Percentiles rank a stretch among this genome's conserved stretches.
Evolutionary conservation across 92 coral and sea anemone genomes (phyloP).

Genomic region (Siderastrea siderea): DNA sequence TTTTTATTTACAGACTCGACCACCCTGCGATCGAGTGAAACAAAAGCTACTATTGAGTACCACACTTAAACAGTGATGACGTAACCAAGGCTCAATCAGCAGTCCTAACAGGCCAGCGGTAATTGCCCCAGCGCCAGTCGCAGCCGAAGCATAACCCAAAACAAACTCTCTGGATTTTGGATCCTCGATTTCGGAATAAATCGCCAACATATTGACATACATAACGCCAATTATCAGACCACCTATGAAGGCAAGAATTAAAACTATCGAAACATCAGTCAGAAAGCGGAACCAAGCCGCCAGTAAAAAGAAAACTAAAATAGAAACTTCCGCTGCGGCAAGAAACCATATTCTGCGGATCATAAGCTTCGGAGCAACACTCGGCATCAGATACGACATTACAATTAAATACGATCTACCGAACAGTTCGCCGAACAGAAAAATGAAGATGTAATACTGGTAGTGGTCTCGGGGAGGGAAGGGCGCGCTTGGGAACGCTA

Average conservation of each 20-base stretch:
- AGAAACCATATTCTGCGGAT: constrained; percentile 77
- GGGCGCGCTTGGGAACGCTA: constrained; percentile 91
- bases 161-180: constrained; percentile 81
- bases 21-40: constrained; percentile 77
- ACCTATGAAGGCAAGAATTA: constrained; percentile 78
- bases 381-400: constrained; percentile 72
- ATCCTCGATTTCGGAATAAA: constrained; percentile 77
- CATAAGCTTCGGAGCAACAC: constrained; percentile 61
- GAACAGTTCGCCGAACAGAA: constrained; percentile 85
- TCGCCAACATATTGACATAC: constrained; percentile 87
- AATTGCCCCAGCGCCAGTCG: constrained; percentile 90
- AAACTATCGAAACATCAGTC: constrained; percentile 66
- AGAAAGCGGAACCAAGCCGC: constrained; percentile 91
- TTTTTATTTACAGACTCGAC: constrained; percentile 35
- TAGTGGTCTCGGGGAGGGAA: constrained; percentile 94
- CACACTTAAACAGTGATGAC: constrained; percentile 83
- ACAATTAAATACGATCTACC: constrained; percentile 85
- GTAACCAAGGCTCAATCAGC: constrained; percentile 85
- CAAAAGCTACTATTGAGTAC: constrained; percentile 70
- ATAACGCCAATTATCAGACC: constrained; percentile 84
- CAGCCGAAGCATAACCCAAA: constrained; percentile 90
- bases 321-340: constrained; percentile 65
- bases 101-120: constrained; percentile 89
- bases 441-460: constrained; percentile 86
- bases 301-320: constrained; percentile 73